Conservation (phyloP, 37 sponge, comb jelly and placozoan genomes). For the Spongilla lacustris region DNA sequence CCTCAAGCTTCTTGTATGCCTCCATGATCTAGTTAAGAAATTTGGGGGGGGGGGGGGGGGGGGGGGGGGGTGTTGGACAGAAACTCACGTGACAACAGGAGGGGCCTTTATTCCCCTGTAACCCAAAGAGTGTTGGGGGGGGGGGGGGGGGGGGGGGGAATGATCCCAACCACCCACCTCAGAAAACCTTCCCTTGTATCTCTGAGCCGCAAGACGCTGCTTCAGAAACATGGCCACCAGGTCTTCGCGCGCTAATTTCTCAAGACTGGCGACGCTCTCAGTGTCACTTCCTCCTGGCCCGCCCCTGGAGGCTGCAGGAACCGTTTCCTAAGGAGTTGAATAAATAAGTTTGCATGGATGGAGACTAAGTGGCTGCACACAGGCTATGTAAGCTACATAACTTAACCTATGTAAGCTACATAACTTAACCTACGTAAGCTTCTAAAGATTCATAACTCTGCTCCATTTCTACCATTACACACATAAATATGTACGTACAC, state of each 20-base stretch:
- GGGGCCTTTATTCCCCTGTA: neutral
- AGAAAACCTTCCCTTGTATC: constrained; percentile 61
- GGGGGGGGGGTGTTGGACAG: neutral
- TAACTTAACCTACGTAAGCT: too few species aligned
- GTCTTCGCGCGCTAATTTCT: constrained; percentile 45
- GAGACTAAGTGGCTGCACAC: too few species aligned
- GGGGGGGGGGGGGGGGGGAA: constrained; percentile 22
- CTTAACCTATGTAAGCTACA: too few species aligned
- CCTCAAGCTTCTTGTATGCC: constrained; percentile 35
- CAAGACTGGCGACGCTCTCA: constrained; percentile 19
- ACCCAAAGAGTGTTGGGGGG: neutral
- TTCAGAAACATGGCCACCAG: constrained; percentile 45
- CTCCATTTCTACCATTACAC: too few species aligned
- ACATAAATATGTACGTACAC: too few species aligned
- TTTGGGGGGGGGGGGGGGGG: neutral
- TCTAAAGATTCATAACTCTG: too few species aligned
- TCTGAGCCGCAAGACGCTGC: constrained; percentile 34
- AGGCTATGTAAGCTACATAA: too few species aligned
- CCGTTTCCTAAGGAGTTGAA: neutral
- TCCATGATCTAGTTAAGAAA: constrained; percentile 64
- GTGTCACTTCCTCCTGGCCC: constrained; percentile 10
- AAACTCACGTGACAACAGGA: neutral
- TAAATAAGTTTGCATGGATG: too few species aligned
- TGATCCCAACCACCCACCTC: constrained; percentile 41
- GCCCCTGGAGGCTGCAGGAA: too few species aligned